phyloP scores from a whole-genome alignment of 1,140 invertebrate genomes.

The Solen grandis region DNA sequence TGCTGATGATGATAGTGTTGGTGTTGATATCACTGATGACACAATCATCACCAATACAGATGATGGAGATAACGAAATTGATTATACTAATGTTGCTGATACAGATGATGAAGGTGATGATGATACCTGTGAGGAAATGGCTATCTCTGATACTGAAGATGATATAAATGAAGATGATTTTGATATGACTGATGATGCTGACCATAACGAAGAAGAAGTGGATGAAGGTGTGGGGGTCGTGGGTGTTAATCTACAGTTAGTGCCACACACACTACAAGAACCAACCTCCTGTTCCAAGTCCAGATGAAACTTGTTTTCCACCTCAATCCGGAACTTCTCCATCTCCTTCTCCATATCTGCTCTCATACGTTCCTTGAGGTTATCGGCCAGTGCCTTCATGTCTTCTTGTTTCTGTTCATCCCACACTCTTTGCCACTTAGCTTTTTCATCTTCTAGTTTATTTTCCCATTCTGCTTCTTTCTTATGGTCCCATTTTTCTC shows the following conservation, averaged over 20 bases:
- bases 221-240: background rate
- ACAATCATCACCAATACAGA: no score
- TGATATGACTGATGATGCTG: slow-evolving; percentile 13
- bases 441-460: background rate
- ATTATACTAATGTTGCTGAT: background rate
- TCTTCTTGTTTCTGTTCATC: background rate
- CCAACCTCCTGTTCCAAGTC: slow-evolving; percentile 49
- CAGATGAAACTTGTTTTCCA: slow-evolving; percentile 38
- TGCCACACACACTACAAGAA: slow-evolving; percentile 3
- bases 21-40: slow-evolving; percentile 13
- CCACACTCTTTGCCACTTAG: background rate
- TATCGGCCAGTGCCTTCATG: slow-evolving; percentile 1
- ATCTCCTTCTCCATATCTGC: slow-evolving; percentile 35
- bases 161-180: background rate
- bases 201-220: background rate
- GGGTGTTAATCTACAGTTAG: background rate
- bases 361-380: background rate
- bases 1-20: background rate
- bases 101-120: background rate
- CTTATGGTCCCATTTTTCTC: slow-evolving; percentile 21
- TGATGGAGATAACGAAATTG: no score
- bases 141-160: background rate
- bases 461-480: slow-evolving; percentile 14
- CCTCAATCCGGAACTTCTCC: slow-evolving; percentile 18
- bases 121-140: background rate